Evolutionary conservation across 2,113 vertebrate species (phyloP), one percentile per base, ranked within the genome.

Genomic region (Himantopus leucocephalus): DNA sequence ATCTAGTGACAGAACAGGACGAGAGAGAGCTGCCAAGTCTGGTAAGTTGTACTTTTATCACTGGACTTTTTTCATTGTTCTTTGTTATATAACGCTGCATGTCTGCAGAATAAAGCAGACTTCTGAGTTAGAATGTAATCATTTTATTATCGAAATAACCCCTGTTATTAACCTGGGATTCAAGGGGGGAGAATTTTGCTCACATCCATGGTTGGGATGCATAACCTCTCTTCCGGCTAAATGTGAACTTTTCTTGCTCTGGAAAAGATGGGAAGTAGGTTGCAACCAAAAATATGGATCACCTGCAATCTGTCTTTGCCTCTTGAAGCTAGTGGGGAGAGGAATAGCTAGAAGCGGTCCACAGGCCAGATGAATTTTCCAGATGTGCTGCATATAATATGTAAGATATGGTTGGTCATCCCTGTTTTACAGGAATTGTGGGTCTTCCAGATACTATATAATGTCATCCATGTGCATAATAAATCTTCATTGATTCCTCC

Each of bases 1-100:
- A 58, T 97, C 97, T 71, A 94, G 95, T 88, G 98, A 98, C 79
- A 97, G 97, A 97, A 95, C 53, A 88, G 97, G 96, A 68, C 97
- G 95, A 96, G 98, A 98, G 92, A 97, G 98, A 90, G 81, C 76
- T 81, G 71, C 77, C 59, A 98, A 97, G 92, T 72, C 85, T 94
- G 93, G 97, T 98, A 47, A 96, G 96, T 88, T 88, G 30, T 77
- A 55, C 82, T 91, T 83, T 70, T 82, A 81, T 92, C 66, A 41
- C 74, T 88, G 72, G 48, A 32, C 45, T 95, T 80, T 78, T 78
- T 98, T 83, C 48, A 59, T 95, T 91, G 95, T 93, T 16, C 26
- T 59, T 58, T 50, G 14, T 90, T 88, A 9, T 19, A 8, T 47
- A 72, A 84, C 19, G 26, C 32, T 52, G 29, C 27, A 10, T 2